Conservation (phyloP, 2,888 invertebrate genomes). For the Chromoteleia sp. region DNA sequence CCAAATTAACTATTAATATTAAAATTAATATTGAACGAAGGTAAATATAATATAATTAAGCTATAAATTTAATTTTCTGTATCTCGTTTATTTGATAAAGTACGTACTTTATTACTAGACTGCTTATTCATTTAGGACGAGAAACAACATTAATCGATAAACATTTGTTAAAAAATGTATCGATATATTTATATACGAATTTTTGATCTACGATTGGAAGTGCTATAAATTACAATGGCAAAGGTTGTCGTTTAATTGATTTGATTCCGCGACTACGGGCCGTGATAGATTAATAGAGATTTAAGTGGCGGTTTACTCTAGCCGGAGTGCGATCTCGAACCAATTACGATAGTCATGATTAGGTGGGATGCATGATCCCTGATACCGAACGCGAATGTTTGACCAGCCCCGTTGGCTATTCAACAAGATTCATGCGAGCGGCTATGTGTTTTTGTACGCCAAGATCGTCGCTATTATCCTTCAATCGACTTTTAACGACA, state of each 20-base stretch:
- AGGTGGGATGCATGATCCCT: constrained; percentile 53
- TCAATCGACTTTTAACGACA: constrained; percentile 59
- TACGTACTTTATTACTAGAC: too few relatives aligned
- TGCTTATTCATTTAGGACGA: too few relatives aligned
- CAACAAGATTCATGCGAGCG: constrained; percentile 44
- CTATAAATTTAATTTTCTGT: too few relatives aligned
- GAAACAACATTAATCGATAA: too few relatives aligned
- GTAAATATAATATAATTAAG: too few relatives aligned
- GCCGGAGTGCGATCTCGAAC: constrained; percentile 72
- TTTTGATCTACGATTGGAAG: too few relatives aligned
- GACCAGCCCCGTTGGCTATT: constrained; percentile 57
- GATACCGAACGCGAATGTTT: constrained; percentile 65
- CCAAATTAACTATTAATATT: too few relatives aligned
- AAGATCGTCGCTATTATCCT: constrained; percentile 47
- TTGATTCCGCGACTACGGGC: constrained; percentile 39
- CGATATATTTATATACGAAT: too few relatives aligned
- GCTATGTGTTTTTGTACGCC: constrained; percentile 33
- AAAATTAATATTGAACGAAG: too few relatives aligned
- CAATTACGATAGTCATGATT: constrained; percentile 76
- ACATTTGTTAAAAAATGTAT: too few relatives aligned
- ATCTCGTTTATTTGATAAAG: too few relatives aligned
- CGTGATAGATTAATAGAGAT: constrained; percentile 57
- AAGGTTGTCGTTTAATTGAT: constrained; percentile 58
- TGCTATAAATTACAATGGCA: constrained; percentile 7
- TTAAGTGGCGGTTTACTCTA: constrained; percentile 69